These are phyloP conservation scores for Saxicola maurus DNA, from an alignment of 2,797 vertebrate species.

Conservation along the genomic window DNA sequence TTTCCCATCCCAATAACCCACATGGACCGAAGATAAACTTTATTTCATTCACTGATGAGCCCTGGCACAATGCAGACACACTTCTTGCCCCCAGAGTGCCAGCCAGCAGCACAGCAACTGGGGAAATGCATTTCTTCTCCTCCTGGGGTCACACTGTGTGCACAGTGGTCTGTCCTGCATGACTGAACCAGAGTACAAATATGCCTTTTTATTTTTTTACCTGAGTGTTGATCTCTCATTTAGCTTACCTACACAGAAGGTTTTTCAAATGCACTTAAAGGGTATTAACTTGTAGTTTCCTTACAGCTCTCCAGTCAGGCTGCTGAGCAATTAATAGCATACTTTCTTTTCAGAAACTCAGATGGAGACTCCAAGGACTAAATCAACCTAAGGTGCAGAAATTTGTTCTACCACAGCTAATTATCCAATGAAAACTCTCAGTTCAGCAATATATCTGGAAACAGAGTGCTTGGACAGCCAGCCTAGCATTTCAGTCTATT, in stretches of 20 bases:
- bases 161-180: not conserved
- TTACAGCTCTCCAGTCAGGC: not conserved
- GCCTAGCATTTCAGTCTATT: not conserved
- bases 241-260: not conserved
- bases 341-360: slow-evolving; percentile 17
- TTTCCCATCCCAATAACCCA: not conserved
- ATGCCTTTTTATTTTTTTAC: not conserved
- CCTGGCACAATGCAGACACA: not conserved
- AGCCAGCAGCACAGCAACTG: not conserved
- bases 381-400: slow-evolving; percentile 31
- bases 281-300: slow-evolving; percentile 15
- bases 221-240: not conserved
- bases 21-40: not conserved
- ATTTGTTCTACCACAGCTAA: slow-evolving; percentile 28
- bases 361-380: not conserved
- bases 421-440: slow-evolving; percentile 40
- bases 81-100: not conserved
- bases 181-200: not conserved
- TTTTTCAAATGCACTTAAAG: not conserved
- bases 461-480: not conserved
- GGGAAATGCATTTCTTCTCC: not conserved
- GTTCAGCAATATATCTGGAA: slow-evolving; percentile 18
- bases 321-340: not conserved
- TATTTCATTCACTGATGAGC: not conserved
- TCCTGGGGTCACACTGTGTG: not conserved